Evolutionary conservation across 2,797 vertebrate genomes (phyloP).

Genomic region (Dendrocincla fuliginosa): DNA sequence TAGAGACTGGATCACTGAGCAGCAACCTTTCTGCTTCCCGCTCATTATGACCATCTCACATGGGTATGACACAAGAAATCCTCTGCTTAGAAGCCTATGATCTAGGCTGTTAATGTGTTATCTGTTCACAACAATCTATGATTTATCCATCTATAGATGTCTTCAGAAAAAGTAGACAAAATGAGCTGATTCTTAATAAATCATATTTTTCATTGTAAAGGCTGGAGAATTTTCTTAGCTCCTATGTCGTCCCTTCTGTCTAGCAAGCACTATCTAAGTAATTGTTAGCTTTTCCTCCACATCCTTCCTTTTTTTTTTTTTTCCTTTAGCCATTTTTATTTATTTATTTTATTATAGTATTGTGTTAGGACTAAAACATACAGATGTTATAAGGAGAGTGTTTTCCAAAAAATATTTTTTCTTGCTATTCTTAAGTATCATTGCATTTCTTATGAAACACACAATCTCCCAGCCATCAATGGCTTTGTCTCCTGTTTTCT

Average conservation of each 20-base stretch:
- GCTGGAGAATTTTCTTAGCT: background rate
- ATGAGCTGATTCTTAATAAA: background rate
- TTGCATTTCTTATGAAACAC: background rate
- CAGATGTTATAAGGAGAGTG: background rate
- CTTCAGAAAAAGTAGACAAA: background rate
- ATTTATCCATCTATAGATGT: background rate
- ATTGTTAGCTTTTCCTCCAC: background rate
- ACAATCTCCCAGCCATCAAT: background rate
- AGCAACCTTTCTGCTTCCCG: background rate
- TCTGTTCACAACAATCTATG: background rate
- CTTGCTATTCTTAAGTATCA: background rate
- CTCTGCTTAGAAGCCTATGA: background rate
- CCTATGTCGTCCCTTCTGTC: background rate
- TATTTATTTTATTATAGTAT: background rate
- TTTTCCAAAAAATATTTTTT: background rate
- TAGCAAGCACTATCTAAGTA: background rate
- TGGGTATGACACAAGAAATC: background rate
- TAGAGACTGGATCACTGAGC: background rate
- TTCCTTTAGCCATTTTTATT: background rate
- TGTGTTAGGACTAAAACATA: background rate
- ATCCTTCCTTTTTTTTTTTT: background rate
- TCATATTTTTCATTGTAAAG: background rate
- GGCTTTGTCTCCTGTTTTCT: background rate
- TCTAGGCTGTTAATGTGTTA: background rate
- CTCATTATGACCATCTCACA: accelerated